A percentile compares a stretch with the other conserved stretches of the same genome.
Conservation (phyloP, 2,888 invertebrate genomes). For the Dorcus parallelipipedus region DNA sequence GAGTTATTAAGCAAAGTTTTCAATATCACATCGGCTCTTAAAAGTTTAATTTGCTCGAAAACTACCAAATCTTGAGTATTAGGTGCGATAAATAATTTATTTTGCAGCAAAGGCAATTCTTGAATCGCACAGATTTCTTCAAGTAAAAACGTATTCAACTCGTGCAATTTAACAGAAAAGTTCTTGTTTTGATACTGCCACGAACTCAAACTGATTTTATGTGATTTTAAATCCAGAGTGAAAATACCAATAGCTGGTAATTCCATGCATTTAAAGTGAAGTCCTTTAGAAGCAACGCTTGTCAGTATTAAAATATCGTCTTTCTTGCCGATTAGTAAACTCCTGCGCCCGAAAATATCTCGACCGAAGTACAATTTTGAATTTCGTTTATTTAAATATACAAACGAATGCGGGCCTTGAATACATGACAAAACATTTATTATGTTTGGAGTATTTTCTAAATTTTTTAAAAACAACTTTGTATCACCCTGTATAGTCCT, state of each 20-base stretch:
- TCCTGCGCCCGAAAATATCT: constrained; percentile 82
- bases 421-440: constrained; percentile 54
- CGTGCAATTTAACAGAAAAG: constrained; percentile 39
- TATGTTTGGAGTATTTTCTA: constrained; percentile 39
- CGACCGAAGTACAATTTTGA: constrained; percentile 74
- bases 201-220: constrained; percentile 47
- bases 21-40: constrained; percentile 41
- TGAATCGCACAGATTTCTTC: constrained; percentile 32
- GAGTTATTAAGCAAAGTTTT: constrained; percentile 36
- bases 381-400: constrained; percentile 64
- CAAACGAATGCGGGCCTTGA: constrained; percentile 81
- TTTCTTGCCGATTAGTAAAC: constrained; percentile 64
- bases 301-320: constrained; percentile 49
- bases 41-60: constrained; percentile 30
- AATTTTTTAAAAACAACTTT: constrained; percentile 48
- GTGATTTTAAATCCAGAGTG: constrained; percentile 49
- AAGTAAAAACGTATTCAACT: constrained; percentile 40
- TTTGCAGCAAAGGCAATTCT: constrained; percentile 1
- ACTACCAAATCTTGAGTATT: constrained; percentile 23
- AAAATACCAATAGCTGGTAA: constrained; percentile 63
- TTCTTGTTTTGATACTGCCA: constrained; percentile 45
- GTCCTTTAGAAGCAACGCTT: constrained; percentile 57
- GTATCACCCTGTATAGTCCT: constrained; percentile 54
- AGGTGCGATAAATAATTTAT: constrained; percentile 25
- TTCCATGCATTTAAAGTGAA: constrained; percentile 52